Base-by-base conservation (phyloP, 1,140 invertebrate genomes). In the Lanistes nyassanus region DNA sequence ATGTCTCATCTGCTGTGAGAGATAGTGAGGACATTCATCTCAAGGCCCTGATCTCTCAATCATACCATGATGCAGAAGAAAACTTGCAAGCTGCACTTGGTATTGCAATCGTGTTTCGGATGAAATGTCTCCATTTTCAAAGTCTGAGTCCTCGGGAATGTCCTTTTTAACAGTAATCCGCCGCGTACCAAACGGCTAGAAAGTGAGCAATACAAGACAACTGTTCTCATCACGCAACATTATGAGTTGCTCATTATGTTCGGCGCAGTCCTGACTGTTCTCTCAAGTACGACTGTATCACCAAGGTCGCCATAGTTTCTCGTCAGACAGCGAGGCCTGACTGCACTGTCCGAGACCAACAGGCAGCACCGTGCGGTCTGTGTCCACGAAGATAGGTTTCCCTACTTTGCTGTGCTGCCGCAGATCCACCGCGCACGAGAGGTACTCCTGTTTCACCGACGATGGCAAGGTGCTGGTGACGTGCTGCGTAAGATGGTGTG, bases 261-360 rank as follows among this genome's bases (percentile, higher is more conserved):
- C n/a, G n/a, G n/a, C n/a, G n/a, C n/a, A n/a, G n/a, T n/a, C n/a
- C n/a, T n/a, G n/a, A n/a, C n/a, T n/a, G n/a, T n/a, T n/a, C n/a
- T n/a, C n/a, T n/a, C n/a, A n/a, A n/a, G n/a, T n/a, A n/a, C n/a
- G 29, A 31, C 31, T 26, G 16, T 47, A 37, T 76, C 47, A 76
- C 75, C 75, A 76, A 19, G 75, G 75, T 42, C 75, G 7, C 75
- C 75, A 76, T 51, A 76, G 55, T 21, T 67, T 60, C 47, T 76
- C 75, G 42, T 76, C 75, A n/a, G 69, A 56, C 36, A 70, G 5
- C 3, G 67, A 62, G 2, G 56, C 37, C 6, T 53, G 55, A 19
- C 36, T 67, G 65, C 65, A 67, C 34, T 55, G 42, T 42, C 53
- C 21, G 67, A 76, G 13, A 26, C 55, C 0, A n/a, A 51, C 0